Evolutionary conservation across 2,797 vertebrate species (phyloP).

Genomic region (Numenius phaeopus): DNA sequence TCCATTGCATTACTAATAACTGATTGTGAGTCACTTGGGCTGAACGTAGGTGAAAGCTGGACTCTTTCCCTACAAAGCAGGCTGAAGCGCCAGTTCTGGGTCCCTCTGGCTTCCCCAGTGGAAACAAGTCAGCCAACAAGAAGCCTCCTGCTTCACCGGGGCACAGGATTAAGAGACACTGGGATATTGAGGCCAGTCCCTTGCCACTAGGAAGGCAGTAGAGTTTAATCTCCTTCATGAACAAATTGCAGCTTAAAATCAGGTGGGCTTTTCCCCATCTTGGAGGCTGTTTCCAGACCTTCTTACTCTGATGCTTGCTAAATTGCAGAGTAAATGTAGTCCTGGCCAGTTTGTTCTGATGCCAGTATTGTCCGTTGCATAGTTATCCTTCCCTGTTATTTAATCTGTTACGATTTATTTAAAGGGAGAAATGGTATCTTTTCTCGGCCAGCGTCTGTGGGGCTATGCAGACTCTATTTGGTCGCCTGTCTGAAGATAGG

Average conservation of each 20-base stretch:
- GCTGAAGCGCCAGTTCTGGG: neutral
- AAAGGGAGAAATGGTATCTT: neutral
- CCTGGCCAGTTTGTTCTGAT: neutral
- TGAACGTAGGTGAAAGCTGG: constrained; percentile 32
- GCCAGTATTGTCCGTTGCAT: neutral
- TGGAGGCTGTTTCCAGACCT: neutral
- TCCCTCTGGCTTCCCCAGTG: neutral
- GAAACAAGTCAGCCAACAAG: neutral
- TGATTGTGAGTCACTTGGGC: constrained; percentile 31
- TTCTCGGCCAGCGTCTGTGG: neutral
- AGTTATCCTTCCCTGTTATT: neutral
- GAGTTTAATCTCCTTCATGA: neutral
- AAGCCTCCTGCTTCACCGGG: neutral
- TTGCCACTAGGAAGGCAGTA: neutral
- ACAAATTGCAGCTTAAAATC: neutral
- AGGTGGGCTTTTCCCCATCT: neutral
- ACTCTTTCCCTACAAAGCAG: neutral
- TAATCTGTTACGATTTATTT: neutral
- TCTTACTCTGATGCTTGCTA: neutral
- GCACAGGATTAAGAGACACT: neutral
- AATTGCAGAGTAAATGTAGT: neutral
- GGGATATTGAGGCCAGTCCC: neutral
- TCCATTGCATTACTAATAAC: neutral
- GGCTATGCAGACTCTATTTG: neutral
- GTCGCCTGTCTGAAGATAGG: neutral